Percentiles rank a stretch among this genome's conserved stretches.
Conservation (phyloP, 2,797 vertebrate species). For the Denticeps clupeoides region DNA sequence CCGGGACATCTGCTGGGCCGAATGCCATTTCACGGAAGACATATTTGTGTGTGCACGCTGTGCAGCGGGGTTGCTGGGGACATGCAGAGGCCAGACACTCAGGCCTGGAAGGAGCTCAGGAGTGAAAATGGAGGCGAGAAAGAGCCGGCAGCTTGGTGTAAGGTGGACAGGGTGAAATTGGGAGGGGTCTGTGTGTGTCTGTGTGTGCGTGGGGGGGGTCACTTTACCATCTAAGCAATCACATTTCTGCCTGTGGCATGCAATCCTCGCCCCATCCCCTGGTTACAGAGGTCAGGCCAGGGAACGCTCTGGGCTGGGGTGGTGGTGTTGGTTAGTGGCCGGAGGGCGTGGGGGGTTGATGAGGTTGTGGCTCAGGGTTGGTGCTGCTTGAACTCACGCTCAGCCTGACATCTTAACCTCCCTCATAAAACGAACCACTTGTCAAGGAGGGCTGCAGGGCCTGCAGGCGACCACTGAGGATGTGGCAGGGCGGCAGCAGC, state of each 20-base stretch:
- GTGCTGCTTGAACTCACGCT: constrained; percentile 38
- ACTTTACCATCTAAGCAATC: constrained; percentile 34
- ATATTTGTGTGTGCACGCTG: not conserved
- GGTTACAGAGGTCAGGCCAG: constrained; percentile 55
- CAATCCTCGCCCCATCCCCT: too few species aligned
- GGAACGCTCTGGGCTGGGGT: constrained; percentile 17
- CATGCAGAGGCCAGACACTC: constrained; percentile 36
- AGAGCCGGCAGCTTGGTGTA: constrained; percentile 16
- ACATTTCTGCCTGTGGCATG: constrained; percentile 30
- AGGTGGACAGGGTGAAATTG: constrained; percentile 33
- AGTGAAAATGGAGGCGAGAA: not conserved
- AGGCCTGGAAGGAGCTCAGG: not conserved
- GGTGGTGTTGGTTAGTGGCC: not conserved
- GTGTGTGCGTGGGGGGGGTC: constrained; percentile 35
- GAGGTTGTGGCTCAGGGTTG: constrained; percentile 14
- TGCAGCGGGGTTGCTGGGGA: constrained; percentile 27
- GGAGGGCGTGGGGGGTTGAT: constrained; percentile 10
- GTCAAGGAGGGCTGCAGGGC: constrained; percentile 24
- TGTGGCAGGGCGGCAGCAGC: not conserved
- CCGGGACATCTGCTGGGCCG: constrained; percentile 21
- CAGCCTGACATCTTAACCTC: constrained; percentile 54
- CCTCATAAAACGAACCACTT: constrained; percentile 52
- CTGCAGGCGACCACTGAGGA: not conserved
- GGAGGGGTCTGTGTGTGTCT: too few species aligned
- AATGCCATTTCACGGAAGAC: constrained; percentile 61